Evolutionary conservation across 1,140 invertebrate species (phyloP).

Genomic region (Patella vulgata): DNA sequence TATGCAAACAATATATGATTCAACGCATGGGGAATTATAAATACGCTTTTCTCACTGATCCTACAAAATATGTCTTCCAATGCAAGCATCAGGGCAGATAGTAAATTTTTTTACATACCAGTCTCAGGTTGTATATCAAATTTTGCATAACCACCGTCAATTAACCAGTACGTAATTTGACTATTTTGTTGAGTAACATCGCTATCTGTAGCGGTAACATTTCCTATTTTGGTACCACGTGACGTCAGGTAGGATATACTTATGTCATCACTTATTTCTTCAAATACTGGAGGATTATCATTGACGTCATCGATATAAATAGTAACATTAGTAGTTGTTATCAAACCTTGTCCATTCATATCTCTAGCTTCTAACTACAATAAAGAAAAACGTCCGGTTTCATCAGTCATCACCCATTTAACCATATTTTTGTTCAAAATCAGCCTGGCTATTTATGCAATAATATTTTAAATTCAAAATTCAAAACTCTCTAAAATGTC

Average conservation of each 20-base stretch:
- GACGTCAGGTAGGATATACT: not conserved
- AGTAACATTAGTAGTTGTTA: not conserved
- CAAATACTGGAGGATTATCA: conserved; percentile 2
- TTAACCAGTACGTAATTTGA: conserved; percentile 13
- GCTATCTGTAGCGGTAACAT: conserved; percentile 1
- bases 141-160: conserved; percentile 15
- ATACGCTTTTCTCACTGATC: too few relatives aligned
- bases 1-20: too few relatives aligned
- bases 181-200: conserved; percentile 12
- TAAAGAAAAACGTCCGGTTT: too few relatives aligned
- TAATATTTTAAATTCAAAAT: too few relatives aligned
- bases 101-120: too few relatives aligned
- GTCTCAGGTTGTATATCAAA: conserved; percentile 10
- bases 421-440: too few relatives aligned
- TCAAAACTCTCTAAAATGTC: too few relatives aligned
- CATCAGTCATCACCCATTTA: too few relatives aligned
- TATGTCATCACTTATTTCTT: not conserved
- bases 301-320: conserved; percentile 2
- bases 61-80: too few relatives aligned
- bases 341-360: not conserved
- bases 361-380: conserved; percentile 5
- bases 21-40: too few relatives aligned
- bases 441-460: too few relatives aligned
- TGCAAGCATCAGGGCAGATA: too few relatives aligned
- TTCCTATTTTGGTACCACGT: conserved; percentile 2